Percentiles rank a stretch among this genome's conserved stretches.
phyloP scores from a whole-genome alignment of 1,140 invertebrate genomes.

The Zaprionus vittiger region DNA sequence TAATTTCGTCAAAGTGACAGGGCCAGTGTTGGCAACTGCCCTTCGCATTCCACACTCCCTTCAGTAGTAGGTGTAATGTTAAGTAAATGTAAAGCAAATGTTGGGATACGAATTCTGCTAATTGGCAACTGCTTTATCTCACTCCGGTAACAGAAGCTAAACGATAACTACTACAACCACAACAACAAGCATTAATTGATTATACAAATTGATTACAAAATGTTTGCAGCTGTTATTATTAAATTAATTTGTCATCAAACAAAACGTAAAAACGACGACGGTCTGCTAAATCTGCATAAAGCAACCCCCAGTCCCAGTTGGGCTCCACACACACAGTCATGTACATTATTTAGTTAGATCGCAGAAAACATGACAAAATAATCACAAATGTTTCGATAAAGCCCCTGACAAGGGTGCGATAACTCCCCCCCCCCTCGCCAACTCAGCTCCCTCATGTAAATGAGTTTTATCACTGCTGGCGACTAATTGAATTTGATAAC shows the following conservation, averaged over 20 bases:
- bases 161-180: conserved; percentile 25
- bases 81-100: not conserved
- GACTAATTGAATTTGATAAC: conserved; percentile 75
- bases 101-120: conserved; percentile 11
- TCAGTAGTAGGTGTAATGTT: not conserved
- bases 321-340: conserved; percentile 34
- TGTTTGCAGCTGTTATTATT: conserved; percentile 81
- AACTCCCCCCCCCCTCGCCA: conserved; percentile 42
- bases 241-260: conserved; percentile 81
- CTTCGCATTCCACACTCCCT: not conserved
- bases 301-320: conserved; percentile 31
- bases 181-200: conserved; percentile 66
- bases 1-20: conserved; percentile 47
- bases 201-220: conserved; percentile 76
- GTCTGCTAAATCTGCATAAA: conserved; percentile 72
- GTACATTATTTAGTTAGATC: conserved; percentile 35
- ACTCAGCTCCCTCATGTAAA: conserved; percentile 63
- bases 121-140: conserved; percentile 26
- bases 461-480: conserved; percentile 62
- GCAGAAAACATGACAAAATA: conserved; percentile 72
- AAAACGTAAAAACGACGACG: conserved; percentile 50
- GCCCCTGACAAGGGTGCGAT: conserved; percentile 48
- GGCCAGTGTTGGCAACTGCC: not conserved
- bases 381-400: conserved; percentile 78
- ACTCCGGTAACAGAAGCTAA: conserved; percentile 18